Base-by-base conservation (phyloP, 2,888 invertebrate genomes). In the Cryptocephalus moraei region DNA sequence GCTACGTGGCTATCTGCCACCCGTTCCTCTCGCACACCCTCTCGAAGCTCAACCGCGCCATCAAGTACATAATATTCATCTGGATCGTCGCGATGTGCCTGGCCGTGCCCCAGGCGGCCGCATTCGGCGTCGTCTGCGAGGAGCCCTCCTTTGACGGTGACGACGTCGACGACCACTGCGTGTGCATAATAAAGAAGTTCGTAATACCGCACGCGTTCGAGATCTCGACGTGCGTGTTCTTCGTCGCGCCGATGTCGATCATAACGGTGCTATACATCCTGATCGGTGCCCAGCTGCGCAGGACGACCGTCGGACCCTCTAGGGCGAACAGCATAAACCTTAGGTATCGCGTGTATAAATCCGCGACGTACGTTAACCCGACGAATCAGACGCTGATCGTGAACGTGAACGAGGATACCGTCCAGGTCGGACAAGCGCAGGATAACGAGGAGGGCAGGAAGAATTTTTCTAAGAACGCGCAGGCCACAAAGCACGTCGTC, bases 1-100 rank as follows among this genome's bases (percentile, higher is more conserved):
- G 92, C 51, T 93, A 90, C 65, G 81, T 90, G 34, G 90, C 90
- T 6, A 90, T 91, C 58, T 90, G 89, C 62, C 83, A 87, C 63
- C 92, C 92, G 0, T 87, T 92, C 61, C 75, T 82, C 62, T 81
- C 84, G 2, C 89, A 90, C 65, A 86, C 86, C 4, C 82, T 89
- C 77, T 89, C 90, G 1, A 88, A 89, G 59, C 71, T 91, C 36
- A 84, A 86, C 31, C 76, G 93, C 48, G 91, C 89, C 1, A 78
- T 90, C 44, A 81, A 86, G 57, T 84, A 86, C 55, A 75, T 83
- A 44, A 65, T 78, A 10, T 66, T 78, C 6, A 85, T 91, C 59
- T 93, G 92, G 92, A 64, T 86, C 8, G 68, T 86, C 44, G 86
- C 91, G 1, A 67, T 89, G 59, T 74, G 82, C 59, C 74, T 84